Evolutionary conservation across 1,140 invertebrate genomes (phyloP).

Genomic region (Neelides sp.): DNA sequence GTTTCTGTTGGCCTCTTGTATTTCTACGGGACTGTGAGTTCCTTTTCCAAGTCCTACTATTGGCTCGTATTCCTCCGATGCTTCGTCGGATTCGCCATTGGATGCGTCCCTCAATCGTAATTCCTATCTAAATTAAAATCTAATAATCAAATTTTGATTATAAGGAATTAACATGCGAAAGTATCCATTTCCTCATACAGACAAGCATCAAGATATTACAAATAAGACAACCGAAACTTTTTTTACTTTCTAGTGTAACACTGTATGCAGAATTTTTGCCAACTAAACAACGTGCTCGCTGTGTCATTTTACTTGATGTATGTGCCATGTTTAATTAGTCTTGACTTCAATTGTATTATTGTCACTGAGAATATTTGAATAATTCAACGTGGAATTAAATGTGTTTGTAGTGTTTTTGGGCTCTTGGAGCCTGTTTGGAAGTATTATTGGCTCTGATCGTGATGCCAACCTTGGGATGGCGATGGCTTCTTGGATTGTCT

Average conservation of each 20-base stretch:
- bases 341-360: neutral
- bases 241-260: slow-evolving; percentile 59
- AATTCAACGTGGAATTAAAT: slow-evolving; percentile 31
- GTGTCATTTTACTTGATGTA: slow-evolving; percentile 86
- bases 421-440: slow-evolving; percentile 82
- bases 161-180: neutral
- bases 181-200: slow-evolving; percentile 16
- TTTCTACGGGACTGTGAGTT: slow-evolving; percentile 80
- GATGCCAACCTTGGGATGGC: slow-evolving; percentile 83
- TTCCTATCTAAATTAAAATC: slow-evolving; percentile 22
- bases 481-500: slow-evolving; percentile 77
- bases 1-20: slow-evolving; percentile 76
- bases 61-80: slow-evolving; percentile 82
- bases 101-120: slow-evolving; percentile 93
- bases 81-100: slow-evolving; percentile 88
- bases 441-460: slow-evolving; percentile 77
- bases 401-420: slow-evolving; percentile 75
- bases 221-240: slow-evolving; percentile 1
- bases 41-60: slow-evolving; percentile 77
- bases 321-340: slow-evolving; percentile 38
- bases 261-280: slow-evolving; percentile 91
- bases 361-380: slow-evolving; percentile 18
- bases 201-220: slow-evolving; percentile 12
- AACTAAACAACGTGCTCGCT: slow-evolving; percentile 80
- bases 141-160: slow-evolving; percentile 8